Conservation (phyloP, 37 sponge, comb jelly and placozoan genomes). For the Cladorhizidae sp. region DNA sequence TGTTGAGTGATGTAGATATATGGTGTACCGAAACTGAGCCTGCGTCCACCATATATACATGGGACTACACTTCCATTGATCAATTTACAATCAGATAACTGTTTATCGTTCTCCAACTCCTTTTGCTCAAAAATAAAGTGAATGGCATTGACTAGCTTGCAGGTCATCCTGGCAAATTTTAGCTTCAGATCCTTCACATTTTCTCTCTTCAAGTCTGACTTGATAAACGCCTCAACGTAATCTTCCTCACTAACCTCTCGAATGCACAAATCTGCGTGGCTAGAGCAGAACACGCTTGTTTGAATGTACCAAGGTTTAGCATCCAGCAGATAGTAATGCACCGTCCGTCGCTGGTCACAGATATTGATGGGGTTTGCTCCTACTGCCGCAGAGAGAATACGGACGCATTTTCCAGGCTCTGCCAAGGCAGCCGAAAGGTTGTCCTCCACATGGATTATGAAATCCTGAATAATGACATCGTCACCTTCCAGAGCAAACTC, state of each 20-base stretch:
- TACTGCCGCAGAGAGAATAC: neutral
- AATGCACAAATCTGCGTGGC: neutral
- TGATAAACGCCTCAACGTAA: neutral
- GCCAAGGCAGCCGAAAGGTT: neutral
- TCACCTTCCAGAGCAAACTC: neutral
- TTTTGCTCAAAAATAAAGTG: neutral
- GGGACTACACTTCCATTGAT: neutral
- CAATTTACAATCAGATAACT: neutral
- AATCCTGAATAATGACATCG: neutral
- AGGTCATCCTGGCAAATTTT: conserved; percentile 1
- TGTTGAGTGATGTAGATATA: neutral
- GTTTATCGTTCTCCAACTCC: neutral
- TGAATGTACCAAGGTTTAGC: conserved; percentile 1
- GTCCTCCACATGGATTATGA: neutral
- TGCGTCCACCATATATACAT: neutral
- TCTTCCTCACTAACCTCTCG: neutral
- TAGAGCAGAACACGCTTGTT: neutral
- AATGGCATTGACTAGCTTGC: neutral
- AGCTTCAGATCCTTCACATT: neutral
- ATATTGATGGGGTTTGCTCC: neutral
- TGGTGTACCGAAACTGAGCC: neutral
- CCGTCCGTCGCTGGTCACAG: neutral
- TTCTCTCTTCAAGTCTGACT: neutral
- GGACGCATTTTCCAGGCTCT: neutral
- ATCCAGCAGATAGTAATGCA: conserved; percentile 22